A percentile compares a stretch with the other conserved stretches of the same genome.
These are phyloP conservation scores for Calameuta pallipes DNA, from an alignment of 2,888 invertebrate genomes.

Conservation along the genomic window DNA sequence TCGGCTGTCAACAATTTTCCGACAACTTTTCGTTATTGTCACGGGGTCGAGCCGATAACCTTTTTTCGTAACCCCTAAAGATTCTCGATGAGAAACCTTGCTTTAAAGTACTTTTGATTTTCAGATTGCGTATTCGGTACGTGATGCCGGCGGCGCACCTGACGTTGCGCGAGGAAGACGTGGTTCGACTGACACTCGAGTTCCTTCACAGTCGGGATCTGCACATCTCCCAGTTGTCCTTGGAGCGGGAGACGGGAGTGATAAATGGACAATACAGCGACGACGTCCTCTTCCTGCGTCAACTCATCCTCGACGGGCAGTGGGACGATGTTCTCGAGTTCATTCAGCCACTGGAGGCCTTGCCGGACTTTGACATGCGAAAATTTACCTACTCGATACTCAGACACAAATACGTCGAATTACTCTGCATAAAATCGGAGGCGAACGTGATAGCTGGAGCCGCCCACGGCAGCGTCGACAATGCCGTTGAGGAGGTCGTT, in stretches of 20 bases:
- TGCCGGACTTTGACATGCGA: conserved; percentile 85
- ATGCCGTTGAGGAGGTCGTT: conserved; percentile 94
- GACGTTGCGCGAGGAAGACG: conserved; percentile 88
- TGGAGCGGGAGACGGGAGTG: conserved; percentile 95
- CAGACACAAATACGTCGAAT: conserved; percentile 93
- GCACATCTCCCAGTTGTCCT: conserved; percentile 89
- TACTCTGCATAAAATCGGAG: conserved; percentile 95
- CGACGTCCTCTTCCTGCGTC: conserved; percentile 92
- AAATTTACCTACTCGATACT: conserved; percentile 89
- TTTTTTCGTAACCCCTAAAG: no score
- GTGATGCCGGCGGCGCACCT: conserved; percentile 87
- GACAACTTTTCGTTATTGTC: no score
- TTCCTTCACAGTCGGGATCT: conserved; percentile 90
- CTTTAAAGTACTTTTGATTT: conserved; percentile 4
- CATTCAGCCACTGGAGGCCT: conserved; percentile 89
- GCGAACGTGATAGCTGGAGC: conserved; percentile 80
- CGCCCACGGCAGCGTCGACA: conserved; percentile 83
- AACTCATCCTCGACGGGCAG: conserved; percentile 95
- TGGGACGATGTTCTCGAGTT: conserved; percentile 98
- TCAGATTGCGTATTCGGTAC: conserved; percentile 66
- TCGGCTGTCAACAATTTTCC: no score
- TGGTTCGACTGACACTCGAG: conserved; percentile 85
- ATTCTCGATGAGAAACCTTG: no score
- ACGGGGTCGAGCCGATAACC: no score
- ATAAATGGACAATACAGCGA: conserved; percentile 94